Percentiles rank a stretch among this genome's conserved stretches.
Evolutionary conservation across 37 sponge, comb jelly and placozoan genomes (phyloP).

Genomic region (Bolinopsis microptera): DNA sequence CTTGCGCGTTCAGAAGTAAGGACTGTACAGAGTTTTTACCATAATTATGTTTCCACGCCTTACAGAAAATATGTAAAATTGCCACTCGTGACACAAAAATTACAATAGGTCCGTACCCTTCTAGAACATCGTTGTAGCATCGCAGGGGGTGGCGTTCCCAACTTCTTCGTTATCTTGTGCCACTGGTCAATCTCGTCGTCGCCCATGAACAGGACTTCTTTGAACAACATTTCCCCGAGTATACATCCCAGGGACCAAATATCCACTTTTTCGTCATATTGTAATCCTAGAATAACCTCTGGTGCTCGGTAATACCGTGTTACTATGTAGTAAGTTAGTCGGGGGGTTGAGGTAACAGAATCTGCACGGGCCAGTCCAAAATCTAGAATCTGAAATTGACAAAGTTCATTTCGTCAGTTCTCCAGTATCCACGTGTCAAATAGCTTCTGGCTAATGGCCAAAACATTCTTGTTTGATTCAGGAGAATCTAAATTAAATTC

Average conservation of each 20-base stretch:
- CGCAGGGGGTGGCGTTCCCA: constrained; percentile 19
- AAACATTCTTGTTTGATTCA: too few species aligned
- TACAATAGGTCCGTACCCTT: constrained; percentile 14
- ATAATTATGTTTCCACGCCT: neutral
- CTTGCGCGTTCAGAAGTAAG: neutral
- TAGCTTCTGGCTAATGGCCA: too few species aligned
- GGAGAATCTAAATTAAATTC: too few species aligned
- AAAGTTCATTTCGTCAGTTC: too few species aligned
- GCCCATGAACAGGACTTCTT: constrained; percentile 26
- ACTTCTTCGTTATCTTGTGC: neutral
- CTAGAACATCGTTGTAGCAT: constrained; percentile 29
- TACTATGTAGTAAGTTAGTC: constrained; percentile 28
- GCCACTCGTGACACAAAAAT: too few species aligned
- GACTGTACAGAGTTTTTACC: neutral
- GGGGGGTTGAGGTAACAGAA: neutral
- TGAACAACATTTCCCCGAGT: constrained; percentile 42
- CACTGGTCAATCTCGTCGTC: constrained; percentile 55
- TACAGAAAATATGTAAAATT: neutral
- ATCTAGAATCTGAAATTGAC: constrained; percentile 35
- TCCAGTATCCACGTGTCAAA: too few species aligned
- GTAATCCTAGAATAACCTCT: constrained; percentile 32
- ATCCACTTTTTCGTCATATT: constrained; percentile 44
- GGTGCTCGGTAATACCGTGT: constrained; percentile 54
- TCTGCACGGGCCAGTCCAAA: constrained; percentile 38
- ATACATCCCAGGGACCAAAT: constrained; percentile 62